phyloP scores from a whole-genome alignment of 2,113 vertebrate species.

The Pseudorectes ferrugineus region DNA sequence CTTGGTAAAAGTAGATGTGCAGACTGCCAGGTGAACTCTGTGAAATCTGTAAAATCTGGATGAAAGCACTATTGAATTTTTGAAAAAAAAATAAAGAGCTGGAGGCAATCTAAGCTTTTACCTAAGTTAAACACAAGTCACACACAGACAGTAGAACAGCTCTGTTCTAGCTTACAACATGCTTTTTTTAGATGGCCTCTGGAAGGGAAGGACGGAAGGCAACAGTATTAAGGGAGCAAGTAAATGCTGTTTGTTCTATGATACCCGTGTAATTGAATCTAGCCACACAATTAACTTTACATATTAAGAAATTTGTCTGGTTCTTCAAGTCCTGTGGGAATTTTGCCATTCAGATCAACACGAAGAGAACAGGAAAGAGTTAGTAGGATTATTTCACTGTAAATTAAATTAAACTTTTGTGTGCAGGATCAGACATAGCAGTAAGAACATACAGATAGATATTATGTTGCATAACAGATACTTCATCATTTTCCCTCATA shows the following conservation, averaged over 20 bases:
- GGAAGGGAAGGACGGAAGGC: neutral
- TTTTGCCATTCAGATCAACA: neutral
- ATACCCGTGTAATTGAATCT: neutral
- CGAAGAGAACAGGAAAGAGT: neutral
- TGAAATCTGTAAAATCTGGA: neutral
- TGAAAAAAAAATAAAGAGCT: neutral
- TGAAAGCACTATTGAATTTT: neutral
- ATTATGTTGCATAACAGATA: neutral
- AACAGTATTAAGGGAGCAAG: neutral
- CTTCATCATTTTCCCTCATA: neutral
- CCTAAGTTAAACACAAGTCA: neutral
- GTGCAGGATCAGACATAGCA: neutral
- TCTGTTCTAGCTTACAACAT: neutral
- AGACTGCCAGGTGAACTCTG: neutral
- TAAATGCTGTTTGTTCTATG: neutral
- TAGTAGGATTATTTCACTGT: neutral
- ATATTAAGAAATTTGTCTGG: neutral
- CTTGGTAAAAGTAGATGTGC: neutral
- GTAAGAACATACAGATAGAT: neutral
- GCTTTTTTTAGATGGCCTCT: neutral
- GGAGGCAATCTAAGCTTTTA: conserved; percentile 29
- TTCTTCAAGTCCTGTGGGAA: neutral
- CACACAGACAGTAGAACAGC: neutral
- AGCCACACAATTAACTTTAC: neutral
- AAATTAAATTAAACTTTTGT: neutral